Conservation (phyloP, 2,888 invertebrate species). For the Drosophila kambysellisi region DNA sequence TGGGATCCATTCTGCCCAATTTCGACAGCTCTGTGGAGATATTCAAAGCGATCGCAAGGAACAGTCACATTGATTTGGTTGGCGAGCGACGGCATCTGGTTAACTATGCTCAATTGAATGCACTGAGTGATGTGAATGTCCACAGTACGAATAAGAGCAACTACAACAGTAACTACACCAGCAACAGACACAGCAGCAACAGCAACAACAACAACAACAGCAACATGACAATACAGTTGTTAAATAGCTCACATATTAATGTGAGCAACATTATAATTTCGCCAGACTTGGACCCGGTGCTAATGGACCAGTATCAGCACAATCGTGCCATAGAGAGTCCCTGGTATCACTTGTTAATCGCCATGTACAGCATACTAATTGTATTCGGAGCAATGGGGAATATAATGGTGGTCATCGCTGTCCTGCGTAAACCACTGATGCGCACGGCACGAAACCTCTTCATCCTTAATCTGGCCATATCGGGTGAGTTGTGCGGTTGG, state of each 20-base stretch:
- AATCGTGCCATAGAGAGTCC: slow-evolving; percentile 91
- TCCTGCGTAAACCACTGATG: slow-evolving; percentile 94
- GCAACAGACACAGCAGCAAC: slow-evolving; percentile 17
- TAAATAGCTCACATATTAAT: slow-evolving; percentile 36
- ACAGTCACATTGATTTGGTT: slow-evolving; percentile 41
- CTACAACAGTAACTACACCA: slow-evolving; percentile 10
- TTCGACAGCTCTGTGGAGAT: slow-evolving; percentile 45
- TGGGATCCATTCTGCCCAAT: slow-evolving; percentile 19
- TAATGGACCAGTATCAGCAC: slow-evolving; percentile 87
- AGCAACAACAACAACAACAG: slow-evolving; percentile 17
- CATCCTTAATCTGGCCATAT: slow-evolving; percentile 95
- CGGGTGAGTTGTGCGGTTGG: slow-evolving; percentile 82
- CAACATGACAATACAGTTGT: slow-evolving; percentile 22
- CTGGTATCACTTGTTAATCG: slow-evolving; percentile 89
- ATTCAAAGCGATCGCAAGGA: slow-evolving; percentile 47
- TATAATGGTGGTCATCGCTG: slow-evolving; percentile 91
- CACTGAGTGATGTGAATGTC: slow-evolving; percentile 13
- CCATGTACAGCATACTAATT: slow-evolving; percentile 91
- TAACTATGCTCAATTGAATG: slow-evolving; percentile 26
- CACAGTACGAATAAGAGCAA: neutral
- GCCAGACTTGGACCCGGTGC: slow-evolving; percentile 62
- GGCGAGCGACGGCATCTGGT: slow-evolving; percentile 46
- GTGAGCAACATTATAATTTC: slow-evolving; percentile 36
- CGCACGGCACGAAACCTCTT: slow-evolving; percentile 96
- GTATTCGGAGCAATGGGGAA: slow-evolving; percentile 94